Base-by-base conservation (phyloP, 2,113 vertebrate species). In the Anoura caudifer region DNA sequence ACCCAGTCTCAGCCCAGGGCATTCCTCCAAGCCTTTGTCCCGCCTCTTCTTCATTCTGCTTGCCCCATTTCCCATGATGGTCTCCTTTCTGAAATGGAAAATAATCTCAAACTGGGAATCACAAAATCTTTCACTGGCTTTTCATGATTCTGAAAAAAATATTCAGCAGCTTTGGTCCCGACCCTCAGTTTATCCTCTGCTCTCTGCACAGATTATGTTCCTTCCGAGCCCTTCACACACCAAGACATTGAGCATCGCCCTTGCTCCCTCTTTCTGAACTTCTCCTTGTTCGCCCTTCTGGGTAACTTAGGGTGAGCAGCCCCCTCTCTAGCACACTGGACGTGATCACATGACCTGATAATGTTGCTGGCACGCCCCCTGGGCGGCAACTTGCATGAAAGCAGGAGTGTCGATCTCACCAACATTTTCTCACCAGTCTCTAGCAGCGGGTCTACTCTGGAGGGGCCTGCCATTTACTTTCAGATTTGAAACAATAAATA, bases 381-480 rank as follows among this genome's bases (percentile, higher is more conserved):
- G 7, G 2, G 10, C 26, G 26, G 14, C 6, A 16, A n/a, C 50
- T 52, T n/a, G 15, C 0, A 2, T 26, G 63, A 95, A 22, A 33
- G 10, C n/a, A 90, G 26, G 22, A 38, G 10, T 0, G 13, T 59
- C 14, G 19, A 33, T 61, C n/a, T 61, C 19, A n/a, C 36, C 28
- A 45, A 38, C 31, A 56, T n/a, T 90, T 36, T 28, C 11, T 63
- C 43, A 52, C 16, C 26, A 17, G 24, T 56, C 50, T 75, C 31
- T 5, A 43, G 13, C 5, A 3, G 2, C 14, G 2, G 43, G 15
- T 11, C 26, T 33, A 45, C 22, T n/a, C 6, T 54, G 43, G 2
- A 87, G 2, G 19, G 1, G 0, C 45, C 38, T 28, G 6, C 36
- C 67, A 28, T 45, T 92, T 87, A 8, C 80, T 24, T 52, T 45